A percentile compares a stretch with the other conserved stretches of the same genome.
Conservation (phyloP, 37 sponge, comb jelly and placozoan genomes). For the Lycopodina hypogea region DNA sequence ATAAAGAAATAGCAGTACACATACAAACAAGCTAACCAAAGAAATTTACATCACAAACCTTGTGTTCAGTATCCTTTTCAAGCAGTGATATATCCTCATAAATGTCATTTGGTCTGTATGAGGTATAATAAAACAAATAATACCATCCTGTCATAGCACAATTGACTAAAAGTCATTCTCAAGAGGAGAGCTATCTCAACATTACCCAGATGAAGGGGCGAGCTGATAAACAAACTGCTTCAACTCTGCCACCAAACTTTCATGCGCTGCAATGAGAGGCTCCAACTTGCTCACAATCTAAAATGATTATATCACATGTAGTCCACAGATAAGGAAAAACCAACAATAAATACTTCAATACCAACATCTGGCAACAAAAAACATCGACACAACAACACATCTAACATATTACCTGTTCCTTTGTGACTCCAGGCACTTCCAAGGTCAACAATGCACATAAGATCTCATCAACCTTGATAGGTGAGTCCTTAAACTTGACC, state of each 20-base stretch:
- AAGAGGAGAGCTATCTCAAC: neutral
- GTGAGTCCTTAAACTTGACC: conserved; percentile 30
- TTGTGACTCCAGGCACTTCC: conserved; percentile 18
- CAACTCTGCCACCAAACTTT: conserved; percentile 36
- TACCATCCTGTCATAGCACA: too few relatives aligned
- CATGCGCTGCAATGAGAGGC: conserved; percentile 41
- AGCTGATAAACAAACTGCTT: conserved; percentile 27
- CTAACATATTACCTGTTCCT: conserved; percentile 17
- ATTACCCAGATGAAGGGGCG: conserved; percentile 42
- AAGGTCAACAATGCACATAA: neutral
- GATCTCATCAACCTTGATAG: conserved; percentile 26
- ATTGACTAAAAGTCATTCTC: too few relatives aligned
- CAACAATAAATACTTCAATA: too few relatives aligned
- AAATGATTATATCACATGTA: too few relatives aligned
- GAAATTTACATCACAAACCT: too few relatives aligned
- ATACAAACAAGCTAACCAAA: too few relatives aligned
- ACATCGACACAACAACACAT: too few relatives aligned
- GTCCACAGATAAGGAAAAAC: too few relatives aligned
- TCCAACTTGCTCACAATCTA: conserved; percentile 14
- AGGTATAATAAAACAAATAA: neutral
- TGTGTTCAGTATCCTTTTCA: conserved; percentile 12
- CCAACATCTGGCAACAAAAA: too few relatives aligned
- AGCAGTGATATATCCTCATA: conserved; percentile 38
- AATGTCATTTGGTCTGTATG: conserved; percentile 19
- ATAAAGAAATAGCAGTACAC: too few relatives aligned